phyloP scores from a whole-genome alignment of 2,888 invertebrate species.

The Girardia tigrina region DNA sequence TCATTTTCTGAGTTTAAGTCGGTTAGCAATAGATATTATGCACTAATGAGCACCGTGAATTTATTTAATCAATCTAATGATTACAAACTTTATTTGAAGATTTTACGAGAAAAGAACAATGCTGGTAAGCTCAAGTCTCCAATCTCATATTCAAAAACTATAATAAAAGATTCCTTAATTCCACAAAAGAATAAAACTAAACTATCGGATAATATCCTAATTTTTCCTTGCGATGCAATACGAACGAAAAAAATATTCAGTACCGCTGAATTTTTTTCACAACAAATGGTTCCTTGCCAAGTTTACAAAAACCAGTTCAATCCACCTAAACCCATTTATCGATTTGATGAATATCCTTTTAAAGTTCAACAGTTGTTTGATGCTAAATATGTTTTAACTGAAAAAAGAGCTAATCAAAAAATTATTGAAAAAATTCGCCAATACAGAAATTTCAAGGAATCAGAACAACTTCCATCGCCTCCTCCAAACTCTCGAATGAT shows the following conservation, averaged over 20 bases:
- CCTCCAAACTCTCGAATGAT: not conserved
- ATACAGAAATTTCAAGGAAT: not conserved
- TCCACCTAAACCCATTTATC: not conserved
- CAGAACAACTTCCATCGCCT: not conserved
- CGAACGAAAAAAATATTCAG: not conserved
- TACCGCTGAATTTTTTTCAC: not conserved
- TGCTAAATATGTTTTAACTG: not conserved
- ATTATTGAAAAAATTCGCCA: not conserved
- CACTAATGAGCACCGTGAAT: not conserved
- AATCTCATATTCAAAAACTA: not conserved
- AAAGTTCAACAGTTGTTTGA: not conserved
- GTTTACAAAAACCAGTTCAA: not conserved
- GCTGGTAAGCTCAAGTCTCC: not conserved
- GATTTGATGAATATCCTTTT: not conserved
- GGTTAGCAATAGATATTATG: too few relatives aligned
- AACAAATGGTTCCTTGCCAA: not conserved
- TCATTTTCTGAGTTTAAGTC: too few relatives aligned
- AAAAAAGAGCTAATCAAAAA: not conserved
- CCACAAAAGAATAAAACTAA: not conserved
- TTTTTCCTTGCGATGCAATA: not conserved
- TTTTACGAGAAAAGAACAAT: not conserved
- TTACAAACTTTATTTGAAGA: slow-evolving; percentile 7
- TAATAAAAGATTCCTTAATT: too few relatives aligned
- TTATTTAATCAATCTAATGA: not conserved
- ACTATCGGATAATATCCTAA: not conserved